Evolutionary conservation across 30 jellyfish, hydroid and myxozoan genomes (phyloP).

Genomic region (Clytia hemisphaerica): DNA sequence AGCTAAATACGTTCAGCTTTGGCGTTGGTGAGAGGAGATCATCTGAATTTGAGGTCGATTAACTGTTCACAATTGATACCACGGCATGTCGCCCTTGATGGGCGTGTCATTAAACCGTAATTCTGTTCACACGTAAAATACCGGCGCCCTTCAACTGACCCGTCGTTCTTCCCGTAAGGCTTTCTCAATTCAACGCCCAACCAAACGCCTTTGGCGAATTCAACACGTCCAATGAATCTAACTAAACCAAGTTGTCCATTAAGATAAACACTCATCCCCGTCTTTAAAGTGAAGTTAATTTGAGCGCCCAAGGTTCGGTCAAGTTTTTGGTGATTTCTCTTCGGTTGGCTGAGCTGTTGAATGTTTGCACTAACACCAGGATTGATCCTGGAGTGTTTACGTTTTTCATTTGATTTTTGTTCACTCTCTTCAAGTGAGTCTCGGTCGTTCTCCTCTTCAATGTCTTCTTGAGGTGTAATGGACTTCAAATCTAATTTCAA

Average conservation of each 20-base stretch:
- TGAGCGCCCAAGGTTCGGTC: slow-evolving; percentile 25
- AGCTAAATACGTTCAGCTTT: too few species aligned
- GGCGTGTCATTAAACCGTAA: slow-evolving; percentile 76
- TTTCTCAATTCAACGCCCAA: slow-evolving; percentile 80
- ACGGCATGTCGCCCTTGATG: slow-evolving; percentile 81
- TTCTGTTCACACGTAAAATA: slow-evolving; percentile 70
- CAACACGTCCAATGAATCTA: slow-evolving; percentile 62
- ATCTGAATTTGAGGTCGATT: background rate
- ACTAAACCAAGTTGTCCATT: slow-evolving; percentile 66
- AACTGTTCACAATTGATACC: slow-evolving; percentile 81
- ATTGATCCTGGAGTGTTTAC: too few species aligned
- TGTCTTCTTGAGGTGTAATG: too few species aligned
- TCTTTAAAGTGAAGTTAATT: slow-evolving; percentile 15
- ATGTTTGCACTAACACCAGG: too few species aligned
- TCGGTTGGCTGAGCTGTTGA: too few species aligned
- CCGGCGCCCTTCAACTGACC: slow-evolving; percentile 59
- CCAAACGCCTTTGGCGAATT: slow-evolving; percentile 70
- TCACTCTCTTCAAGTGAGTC: too few species aligned
- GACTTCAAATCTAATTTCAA: too few species aligned
- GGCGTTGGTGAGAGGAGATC: background rate
- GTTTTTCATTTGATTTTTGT: too few species aligned
- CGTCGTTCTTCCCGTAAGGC: slow-evolving; percentile 90
- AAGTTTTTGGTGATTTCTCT: too few species aligned
- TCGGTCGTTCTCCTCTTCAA: too few species aligned
- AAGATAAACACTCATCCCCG: slow-evolving; percentile 94